Evolutionary conservation across 2,888 invertebrate species (phyloP), one percentile per base, ranked within the genome.

Genomic region (Gonocerus acuteangulatus): DNA sequence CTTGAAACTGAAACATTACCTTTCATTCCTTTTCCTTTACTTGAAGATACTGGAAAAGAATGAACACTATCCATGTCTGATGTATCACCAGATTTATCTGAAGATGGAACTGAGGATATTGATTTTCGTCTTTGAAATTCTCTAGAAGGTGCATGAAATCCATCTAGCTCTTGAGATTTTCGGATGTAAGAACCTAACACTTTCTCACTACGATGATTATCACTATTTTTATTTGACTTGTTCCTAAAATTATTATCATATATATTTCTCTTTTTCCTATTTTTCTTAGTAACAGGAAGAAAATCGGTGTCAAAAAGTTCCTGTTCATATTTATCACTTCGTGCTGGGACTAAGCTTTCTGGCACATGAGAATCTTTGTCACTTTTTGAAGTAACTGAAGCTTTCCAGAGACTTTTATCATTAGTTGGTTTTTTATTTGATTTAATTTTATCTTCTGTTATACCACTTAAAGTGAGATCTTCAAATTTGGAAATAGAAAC

Each of bases 51-150:
- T 22, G 89, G 89, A 71, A 89, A 78, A 68, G 90, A 90, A 76
- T 89, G 89, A 68, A 89, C 87, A 15, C 89, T 89, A 72, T 91
- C 91, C 71, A 85, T 79, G 74, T 87, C 87, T 56, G 74, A 74
- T 72, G 87, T 87, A 69, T 89, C 89, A 73, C 88, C 89, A 66
- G 87, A 87, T 75, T 89, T 88, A 71, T 90, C 90, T 70, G 76
- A 75, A 65, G 88, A 88, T 59, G 90, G 89, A 76, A 85, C 83
- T 56, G 85, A 86, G 65, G 84, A 83, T 19, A 88, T 85, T n/a
- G 84, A 86, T 75, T 83, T 85, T 69, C 84, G 78, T 67, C 82
- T 32, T 18, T 63, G 57, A 7, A 32, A 57, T 11, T 61, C 49
- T 47, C 64, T 58, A 21, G 54, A 27, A 19, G 62, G 59, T 1